Percentiles rank a stretch among this genome's conserved stretches.
phyloP scores from a whole-genome alignment of 2,113 vertebrate genomes.

The Colistium nudipinnis region DNA sequence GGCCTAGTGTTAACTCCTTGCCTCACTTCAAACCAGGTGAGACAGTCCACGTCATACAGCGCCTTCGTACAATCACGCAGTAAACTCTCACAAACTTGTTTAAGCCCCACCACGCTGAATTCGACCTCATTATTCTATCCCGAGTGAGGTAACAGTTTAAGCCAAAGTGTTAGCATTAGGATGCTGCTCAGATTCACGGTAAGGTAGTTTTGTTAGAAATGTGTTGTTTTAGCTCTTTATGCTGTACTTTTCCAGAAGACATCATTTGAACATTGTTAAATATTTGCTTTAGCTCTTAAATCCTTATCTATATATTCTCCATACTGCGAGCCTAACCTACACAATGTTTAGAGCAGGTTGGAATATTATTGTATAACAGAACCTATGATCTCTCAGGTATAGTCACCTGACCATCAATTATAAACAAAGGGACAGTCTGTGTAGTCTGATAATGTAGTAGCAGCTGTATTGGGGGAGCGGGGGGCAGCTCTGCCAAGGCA shows the following conservation, averaged over 20 bases:
- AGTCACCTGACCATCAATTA: background rate
- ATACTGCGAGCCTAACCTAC: too few relatives aligned
- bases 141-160: too few relatives aligned
- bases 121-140: too few relatives aligned
- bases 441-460: conserved; percentile 19
- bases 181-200: too few relatives aligned
- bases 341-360: too few relatives aligned
- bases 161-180: too few relatives aligned
- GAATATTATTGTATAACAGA: background rate
- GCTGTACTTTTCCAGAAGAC: too few relatives aligned
- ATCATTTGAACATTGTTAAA: too few relatives aligned
- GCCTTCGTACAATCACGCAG: background rate
- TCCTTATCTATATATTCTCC: too few relatives aligned
- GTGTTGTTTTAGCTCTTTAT: too few relatives aligned
- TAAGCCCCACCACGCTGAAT: background rate
- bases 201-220: too few relatives aligned
- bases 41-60: conserved; percentile 6
- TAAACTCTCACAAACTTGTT: background rate
- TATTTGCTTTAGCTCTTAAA: too few relatives aligned
- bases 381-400: background rate
- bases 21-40: conserved; percentile 96
- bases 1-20: conserved; percentile 93
- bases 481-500: conserved; percentile 43
- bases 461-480: conserved; percentile 13
- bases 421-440: conserved; percentile 1